Evolutionary conservation across 2,888 invertebrate species (phyloP).

Genomic region (Meteorus cinctellus): DNA sequence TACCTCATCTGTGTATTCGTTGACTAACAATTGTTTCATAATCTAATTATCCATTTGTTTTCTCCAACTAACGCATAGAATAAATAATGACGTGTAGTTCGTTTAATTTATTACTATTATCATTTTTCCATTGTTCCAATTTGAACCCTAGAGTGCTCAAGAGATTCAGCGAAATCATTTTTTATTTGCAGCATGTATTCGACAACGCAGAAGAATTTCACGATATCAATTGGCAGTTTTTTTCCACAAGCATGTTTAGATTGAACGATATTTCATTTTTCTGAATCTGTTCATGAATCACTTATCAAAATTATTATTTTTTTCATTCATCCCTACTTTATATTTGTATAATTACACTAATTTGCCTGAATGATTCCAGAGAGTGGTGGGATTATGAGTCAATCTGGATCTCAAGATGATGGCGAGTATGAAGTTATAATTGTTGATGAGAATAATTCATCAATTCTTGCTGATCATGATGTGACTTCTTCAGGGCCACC

Average conservation of each 20-base stretch:
- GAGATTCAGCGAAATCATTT: neutral
- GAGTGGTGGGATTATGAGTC: conserved; percentile 71
- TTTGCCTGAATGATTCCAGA: conserved; percentile 33
- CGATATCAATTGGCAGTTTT: conserved; percentile 13
- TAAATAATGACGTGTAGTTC: neutral
- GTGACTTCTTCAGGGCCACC: conserved; percentile 84
- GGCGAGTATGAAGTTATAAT: conserved; percentile 92
- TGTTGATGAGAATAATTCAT: conserved; percentile 91
- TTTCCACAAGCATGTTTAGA: conserved; percentile 8
- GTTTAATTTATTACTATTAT: neutral
- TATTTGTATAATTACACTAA: conserved; percentile 5
- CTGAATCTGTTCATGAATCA: conserved; percentile 47
- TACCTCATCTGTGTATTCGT: too few relatives aligned
- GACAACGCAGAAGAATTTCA: neutral
- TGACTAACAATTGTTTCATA: neutral
- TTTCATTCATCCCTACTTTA: neutral
- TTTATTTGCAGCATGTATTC: neutral
- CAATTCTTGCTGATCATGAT: conserved; percentile 86
- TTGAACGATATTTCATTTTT: neutral
- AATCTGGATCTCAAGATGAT: conserved; percentile 79
- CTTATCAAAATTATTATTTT: conserved; percentile 39
- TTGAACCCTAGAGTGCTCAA: conserved; percentile 3
- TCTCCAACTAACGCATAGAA: too few relatives aligned
- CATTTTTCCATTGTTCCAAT: neutral
- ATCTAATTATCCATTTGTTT: neutral